Base-by-base conservation (phyloP, 2,797 vertebrate genomes). In the Sarcophilus harrisii region DNA sequence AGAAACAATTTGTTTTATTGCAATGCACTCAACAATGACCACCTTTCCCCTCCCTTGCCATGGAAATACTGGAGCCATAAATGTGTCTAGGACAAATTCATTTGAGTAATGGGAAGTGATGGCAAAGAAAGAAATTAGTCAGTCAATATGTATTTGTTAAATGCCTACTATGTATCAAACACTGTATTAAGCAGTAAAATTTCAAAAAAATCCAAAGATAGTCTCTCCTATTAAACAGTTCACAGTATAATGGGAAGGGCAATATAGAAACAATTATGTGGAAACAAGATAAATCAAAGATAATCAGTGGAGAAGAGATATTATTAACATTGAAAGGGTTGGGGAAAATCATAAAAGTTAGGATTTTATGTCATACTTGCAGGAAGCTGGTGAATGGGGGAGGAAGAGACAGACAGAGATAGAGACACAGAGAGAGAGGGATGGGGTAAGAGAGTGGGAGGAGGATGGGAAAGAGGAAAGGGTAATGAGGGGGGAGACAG, bases 1-100 rank as follows among this genome's bases (percentile, higher is more conserved):
- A 96, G 92, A 97, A 93, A 32, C 58, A 55, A n/a, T 57, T 94
- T 73, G 8, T 91, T 95, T 81, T 32, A 45, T 96, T 95, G 92
- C 57, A 58, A 90, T 91, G 91, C 38, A 95, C 92, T 49, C 16
- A 58, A 62, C 92, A 89, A 29, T 30, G 55, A 30, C 57, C 11
- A 92, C 0, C 38, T 21, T 81, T 21, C 73, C 38, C 38, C 38
- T 45, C 38, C 4, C 73, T 81, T 3, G 4, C 9, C 3, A 11
- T 45, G 73, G 21, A 27, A 81, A 81, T 45, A 45, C 38, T 45
- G 38, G 38, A 81, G 21, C 16, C 21, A 81, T 81, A 11, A 45
- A 81, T 24, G 21, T 81, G 38, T 81, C 38, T 27, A 45, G 38
- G 73, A 81, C 38, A 81, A 81, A 81, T 81, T 81, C 24, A 38